A percentile compares a stretch with the other conserved stretches of the same genome.
phyloP scores from a whole-genome alignment of 2,888 invertebrate genomes.

The Drosophila greeni region DNA sequence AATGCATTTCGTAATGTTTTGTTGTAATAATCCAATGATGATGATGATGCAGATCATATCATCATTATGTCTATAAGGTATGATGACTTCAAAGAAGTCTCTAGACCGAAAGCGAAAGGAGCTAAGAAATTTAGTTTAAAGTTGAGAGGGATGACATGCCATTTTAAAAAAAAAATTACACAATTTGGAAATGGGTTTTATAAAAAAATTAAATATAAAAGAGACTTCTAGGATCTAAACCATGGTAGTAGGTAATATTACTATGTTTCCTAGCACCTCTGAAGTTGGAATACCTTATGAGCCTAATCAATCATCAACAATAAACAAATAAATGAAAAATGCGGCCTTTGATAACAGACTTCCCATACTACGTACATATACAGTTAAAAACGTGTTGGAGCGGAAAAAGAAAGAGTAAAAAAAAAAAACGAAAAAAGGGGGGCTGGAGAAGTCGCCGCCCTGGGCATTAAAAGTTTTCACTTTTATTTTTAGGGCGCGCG shows the following conservation, averaged over 20 bases:
- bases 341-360: slow-evolving; percentile 57
- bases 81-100: slow-evolving; percentile 12
- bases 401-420: slow-evolving; percentile 1
- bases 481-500: slow-evolving; percentile 68
- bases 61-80: slow-evolving; percentile 23
- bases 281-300: slow-evolving; percentile 23
- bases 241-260: slow-evolving; percentile 1
- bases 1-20: slow-evolving; percentile 61
- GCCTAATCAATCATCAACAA: slow-evolving; percentile 65
- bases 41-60: slow-evolving; percentile 18
- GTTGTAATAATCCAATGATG: slow-evolving; percentile 32
- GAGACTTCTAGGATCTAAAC: not conserved
- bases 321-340: slow-evolving; percentile 66
- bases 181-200: too few relatives aligned
- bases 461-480: slow-evolving; percentile 57
- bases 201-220: too few relatives aligned
- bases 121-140: not conserved
- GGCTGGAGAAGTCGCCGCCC: slow-evolving; percentile 1
- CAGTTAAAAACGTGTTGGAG: slow-evolving; percentile 5
- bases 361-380: slow-evolving; percentile 5
- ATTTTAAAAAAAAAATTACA: slow-evolving; percentile 2
- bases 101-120: slow-evolving; percentile 35
- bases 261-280: slow-evolving; percentile 38
- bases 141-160: slow-evolving; percentile 1
- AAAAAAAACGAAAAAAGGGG: not conserved